These are phyloP conservation scores for Protaetia brevitarsis DNA, from an alignment of 1,140 invertebrate genomes.

Conservation along the genomic window DNA sequence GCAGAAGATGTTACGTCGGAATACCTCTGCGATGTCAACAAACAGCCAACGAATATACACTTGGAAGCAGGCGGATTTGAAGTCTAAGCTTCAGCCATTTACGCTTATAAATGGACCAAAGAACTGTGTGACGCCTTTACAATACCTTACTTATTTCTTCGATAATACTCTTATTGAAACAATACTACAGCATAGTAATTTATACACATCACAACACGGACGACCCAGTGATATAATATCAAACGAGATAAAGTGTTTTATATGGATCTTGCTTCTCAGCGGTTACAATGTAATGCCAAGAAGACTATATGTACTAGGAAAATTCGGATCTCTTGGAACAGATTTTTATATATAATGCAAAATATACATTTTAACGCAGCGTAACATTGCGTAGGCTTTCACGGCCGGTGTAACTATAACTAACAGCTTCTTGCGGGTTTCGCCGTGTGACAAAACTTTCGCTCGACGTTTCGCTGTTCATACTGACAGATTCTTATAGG, in stretches of 20 bases:
- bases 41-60: too few relatives aligned
- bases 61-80: too few relatives aligned
- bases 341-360: conserved; percentile 27
- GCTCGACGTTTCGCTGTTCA: conserved; percentile 29
- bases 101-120: not conserved
- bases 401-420: too few relatives aligned
- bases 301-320: conserved; percentile 31
- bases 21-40: too few relatives aligned
- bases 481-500: conserved; percentile 38
- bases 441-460: too few relatives aligned
- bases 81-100: not conserved
- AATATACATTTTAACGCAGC: conserved; percentile 36
- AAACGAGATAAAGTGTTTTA: conserved; percentile 32
- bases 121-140: conserved; percentile 6
- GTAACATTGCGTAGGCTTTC: too few relatives aligned
- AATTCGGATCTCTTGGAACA: conserved; percentile 22
- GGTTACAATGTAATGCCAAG: conserved; percentile 30
- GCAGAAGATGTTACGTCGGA: too few relatives aligned
- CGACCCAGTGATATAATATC: too few relatives aligned
- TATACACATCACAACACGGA: conserved; percentile 24
- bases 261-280: conserved; percentile 30
- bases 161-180: conserved; percentile 30
- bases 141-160: conserved; percentile 31
- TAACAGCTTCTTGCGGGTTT: too few relatives aligned
- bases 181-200: conserved; percentile 24